A percentile compares a stretch with the other conserved stretches of the same genome.
These are phyloP conservation scores for Neodiprion lecontei DNA, from an alignment of 1,140 invertebrate genomes.

Conservation along the genomic window DNA sequence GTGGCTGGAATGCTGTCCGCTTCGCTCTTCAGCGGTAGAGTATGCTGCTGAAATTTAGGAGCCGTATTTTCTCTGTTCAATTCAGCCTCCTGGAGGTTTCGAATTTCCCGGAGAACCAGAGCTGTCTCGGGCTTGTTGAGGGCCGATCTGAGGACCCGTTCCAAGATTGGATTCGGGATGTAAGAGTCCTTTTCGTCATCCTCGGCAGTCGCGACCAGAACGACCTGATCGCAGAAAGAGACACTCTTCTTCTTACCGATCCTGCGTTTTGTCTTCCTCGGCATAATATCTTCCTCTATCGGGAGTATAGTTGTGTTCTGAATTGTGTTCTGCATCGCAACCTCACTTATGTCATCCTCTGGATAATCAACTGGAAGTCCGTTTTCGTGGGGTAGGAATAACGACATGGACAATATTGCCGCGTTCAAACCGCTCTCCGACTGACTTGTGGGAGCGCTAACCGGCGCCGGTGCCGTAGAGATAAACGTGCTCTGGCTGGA, in stretches of 20 bases:
- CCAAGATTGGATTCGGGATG: constrained; percentile 89
- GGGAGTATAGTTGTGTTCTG: constrained; percentile 57
- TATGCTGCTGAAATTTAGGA: constrained; percentile 58
- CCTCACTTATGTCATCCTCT: constrained; percentile 59
- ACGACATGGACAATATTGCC: constrained; percentile 54
- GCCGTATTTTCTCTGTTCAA: constrained; percentile 49
- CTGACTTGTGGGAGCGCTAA: constrained; percentile 11
- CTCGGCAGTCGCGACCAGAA: constrained; percentile 88
- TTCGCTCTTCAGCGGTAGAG: constrained; percentile 56
- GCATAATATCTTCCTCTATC: constrained; percentile 54
- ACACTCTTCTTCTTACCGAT: constrained; percentile 87
- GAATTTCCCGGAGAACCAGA: constrained; percentile 60
- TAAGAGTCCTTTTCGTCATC: constrained; percentile 90
- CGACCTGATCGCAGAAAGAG: constrained; percentile 92
- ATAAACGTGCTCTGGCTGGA: constrained; percentile 45
- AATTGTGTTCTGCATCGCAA: constrained; percentile 60
- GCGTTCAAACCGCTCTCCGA: constrained; percentile 52
- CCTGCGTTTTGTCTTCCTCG: constrained; percentile 62
- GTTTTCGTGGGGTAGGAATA: constrained; percentile 57
- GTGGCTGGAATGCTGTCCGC: constrained; percentile 55
- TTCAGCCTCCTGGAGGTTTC: constrained; percentile 59
- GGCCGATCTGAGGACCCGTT: constrained; percentile 82
- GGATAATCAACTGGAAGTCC: constrained; percentile 57
- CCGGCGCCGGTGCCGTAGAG: constrained; percentile 20
- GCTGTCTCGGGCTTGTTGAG: constrained; percentile 75